Base-by-base conservation (phyloP, 92 coral and sea anemone species). In the Hydrozoanthus gracilis region DNA sequence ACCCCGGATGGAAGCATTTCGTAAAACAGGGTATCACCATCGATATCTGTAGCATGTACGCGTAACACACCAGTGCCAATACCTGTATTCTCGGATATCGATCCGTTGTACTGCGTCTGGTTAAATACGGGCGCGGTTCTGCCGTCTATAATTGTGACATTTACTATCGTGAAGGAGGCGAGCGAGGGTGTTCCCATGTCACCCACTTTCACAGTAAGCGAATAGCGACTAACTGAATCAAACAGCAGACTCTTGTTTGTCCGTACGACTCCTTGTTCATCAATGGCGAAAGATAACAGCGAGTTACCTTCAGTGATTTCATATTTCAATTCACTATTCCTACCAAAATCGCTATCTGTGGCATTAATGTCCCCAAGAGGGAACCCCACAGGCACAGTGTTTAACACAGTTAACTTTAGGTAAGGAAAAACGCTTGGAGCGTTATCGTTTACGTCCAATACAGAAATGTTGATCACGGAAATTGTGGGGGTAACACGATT, bases 371-470 rank as follows among this genome's bases (percentile, higher is more conserved):
- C 68, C 12, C 50, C 47, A 48, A 89, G 71, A 7, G 65, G 45
- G 78, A 58, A 86, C 12, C 87, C 92, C 82, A 86, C 47, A 64
- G 67, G 73, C 20, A 78, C 83, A 17, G 92, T 89, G 62, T 89
- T 89, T 50, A 71, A 61, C 17, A 89, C 71, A 39, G 62, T 65
- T 55, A 89, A 9, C 60, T 83, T 76, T 20, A 58, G 83, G 4
- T 86, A 51, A 2, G 61, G 17, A 4, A 52, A 58, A 48, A 79
- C 75, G 7, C 69, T 56, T 15, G 92, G 92, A 4, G 58, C 27
- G 69, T 89, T 89, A 55, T 89, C 92, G 65, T 89, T 89, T 44
- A 89, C 71, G 51, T 89, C 92, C 67, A 79, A 66, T 12, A 89
- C 46, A 17, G 35, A 62, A 52, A 71, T 44, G 65, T 69, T 13